Evolutionary conservation across 2,888 invertebrate genomes (phyloP), one percentile per base, ranked within the genome.

Genomic region (Mesorhabditis belari): DNA sequence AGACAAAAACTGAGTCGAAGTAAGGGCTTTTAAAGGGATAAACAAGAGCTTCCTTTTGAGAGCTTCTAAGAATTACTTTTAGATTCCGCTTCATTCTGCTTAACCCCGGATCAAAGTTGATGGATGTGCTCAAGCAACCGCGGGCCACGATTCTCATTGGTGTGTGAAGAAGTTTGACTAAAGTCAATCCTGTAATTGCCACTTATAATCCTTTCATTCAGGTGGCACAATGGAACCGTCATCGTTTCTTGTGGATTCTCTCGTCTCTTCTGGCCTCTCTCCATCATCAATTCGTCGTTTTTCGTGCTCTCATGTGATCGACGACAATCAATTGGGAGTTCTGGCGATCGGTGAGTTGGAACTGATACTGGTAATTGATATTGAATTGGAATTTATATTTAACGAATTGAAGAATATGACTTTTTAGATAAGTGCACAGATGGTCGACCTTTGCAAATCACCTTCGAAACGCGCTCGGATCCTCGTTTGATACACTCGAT

Each of bases 211-310:
- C 6, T n/a, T 6, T 57, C 24, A 17, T 61, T 3, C 55, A 55
- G 23, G 61, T 53, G 96, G 96, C 51, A 98, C 98, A 28, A 96
- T 98, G 96, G 90, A 92, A 81, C 96, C 98, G 0, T 87, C 91
- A 57, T 86, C 87, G 5, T 93, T 96, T 82, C 89, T 96, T 77
- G 87, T 87, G 66, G 87, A 35, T 35, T 35, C 44, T n/a, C 44
- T 35, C 44, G 44, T 35, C n/a, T 35, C 44, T n/a, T 9, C 44
- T n/a, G 44, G 44, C 44, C 44, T 35, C n/a, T n/a, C 44, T 9
- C 12, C 28, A 2, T 52, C 60, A 2, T 4, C 44, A 21, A 60
- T 73, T 19, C 57, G 57, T 24, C 63, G 73, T 3, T 73, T 73
- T 60, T 88, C 90, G 57, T 98, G 92, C 82, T 90, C 82, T 69